phyloP scores from a whole-genome alignment of 2,888 invertebrate genomes.

The Sarcophaga rosellei region DNA sequence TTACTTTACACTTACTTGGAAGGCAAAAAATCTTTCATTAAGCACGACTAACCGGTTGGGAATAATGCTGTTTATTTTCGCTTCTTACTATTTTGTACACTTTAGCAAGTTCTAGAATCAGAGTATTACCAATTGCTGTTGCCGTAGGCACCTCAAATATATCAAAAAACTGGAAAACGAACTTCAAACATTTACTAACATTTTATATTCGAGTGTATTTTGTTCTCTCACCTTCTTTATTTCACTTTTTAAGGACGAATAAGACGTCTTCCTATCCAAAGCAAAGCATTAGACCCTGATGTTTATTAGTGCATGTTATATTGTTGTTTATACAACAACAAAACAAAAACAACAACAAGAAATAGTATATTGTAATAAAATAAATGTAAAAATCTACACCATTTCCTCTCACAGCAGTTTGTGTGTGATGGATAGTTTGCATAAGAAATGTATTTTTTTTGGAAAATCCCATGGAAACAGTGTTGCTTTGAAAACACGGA shows the following conservation, averaged over 20 bases:
- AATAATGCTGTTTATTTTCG: too few species aligned
- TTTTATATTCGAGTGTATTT: neutral
- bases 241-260: slow-evolving; percentile 25
- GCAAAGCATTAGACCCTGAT: slow-evolving; percentile 26
- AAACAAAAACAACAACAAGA: neutral
- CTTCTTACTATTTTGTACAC: too few species aligned
- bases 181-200: neutral
- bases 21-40: too few species aligned
- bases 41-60: too few species aligned
- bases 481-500: slow-evolving; percentile 27
- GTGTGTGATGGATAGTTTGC: neutral
- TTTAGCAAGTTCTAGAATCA: too few species aligned
- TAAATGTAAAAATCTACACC: neutral
- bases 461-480: neutral
- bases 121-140: too few species aligned
- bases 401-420: neutral
- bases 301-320: slow-evolving; percentile 61
- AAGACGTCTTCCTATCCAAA: slow-evolving; percentile 2
- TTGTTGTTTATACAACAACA: slow-evolving; percentile 8
- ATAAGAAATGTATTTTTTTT: neutral
- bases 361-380: neutral
- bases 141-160: too few species aligned
- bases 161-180: too few species aligned
- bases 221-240: neutral
- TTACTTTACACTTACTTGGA: too few species aligned